These are phyloP conservation scores for Thoracochromis brauschi DNA, from an alignment of 2,113 vertebrate species.

Conservation along the genomic window DNA sequence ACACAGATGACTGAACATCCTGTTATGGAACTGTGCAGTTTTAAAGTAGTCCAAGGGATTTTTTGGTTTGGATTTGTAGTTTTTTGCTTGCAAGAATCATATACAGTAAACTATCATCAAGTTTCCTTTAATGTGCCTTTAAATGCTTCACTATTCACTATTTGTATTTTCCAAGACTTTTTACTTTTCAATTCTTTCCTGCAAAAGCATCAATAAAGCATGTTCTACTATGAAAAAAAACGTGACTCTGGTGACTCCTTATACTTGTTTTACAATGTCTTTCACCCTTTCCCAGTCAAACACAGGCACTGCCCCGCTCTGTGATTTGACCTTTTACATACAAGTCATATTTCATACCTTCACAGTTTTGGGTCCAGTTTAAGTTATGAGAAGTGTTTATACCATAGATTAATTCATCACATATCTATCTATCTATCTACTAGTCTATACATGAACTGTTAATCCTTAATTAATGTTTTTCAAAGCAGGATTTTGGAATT, in stretches of 20 bases:
- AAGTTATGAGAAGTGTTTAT: neutral
- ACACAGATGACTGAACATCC: neutral
- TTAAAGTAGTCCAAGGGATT: neutral
- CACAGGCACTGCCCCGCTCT: neutral
- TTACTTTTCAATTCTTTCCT: constrained; percentile 14
- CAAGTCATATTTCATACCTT: neutral
- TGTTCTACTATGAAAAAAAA: neutral
- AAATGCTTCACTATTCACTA: neutral
- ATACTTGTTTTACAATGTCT: neutral
- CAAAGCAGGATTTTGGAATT: neutral
- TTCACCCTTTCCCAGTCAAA: neutral
- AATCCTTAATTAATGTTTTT: neutral
- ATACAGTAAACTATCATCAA: neutral
- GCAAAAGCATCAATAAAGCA: constrained; percentile 25
- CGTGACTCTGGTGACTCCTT: neutral
- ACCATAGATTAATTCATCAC: neutral
- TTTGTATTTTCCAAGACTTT: constrained; percentile 37
- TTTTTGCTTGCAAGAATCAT: neutral
- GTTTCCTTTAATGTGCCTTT: neutral
- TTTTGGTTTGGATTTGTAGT: neutral
- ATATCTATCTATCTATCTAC: neutral
- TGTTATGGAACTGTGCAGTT: neutral
- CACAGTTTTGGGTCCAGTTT: neutral
- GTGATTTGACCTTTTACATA: neutral
- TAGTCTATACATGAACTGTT: neutral